A percentile compares a stretch with the other conserved stretches of the same genome.
Evolutionary conservation across 2,113 vertebrate genomes (phyloP).

Genomic region (Marmota flaviventris): DNA sequence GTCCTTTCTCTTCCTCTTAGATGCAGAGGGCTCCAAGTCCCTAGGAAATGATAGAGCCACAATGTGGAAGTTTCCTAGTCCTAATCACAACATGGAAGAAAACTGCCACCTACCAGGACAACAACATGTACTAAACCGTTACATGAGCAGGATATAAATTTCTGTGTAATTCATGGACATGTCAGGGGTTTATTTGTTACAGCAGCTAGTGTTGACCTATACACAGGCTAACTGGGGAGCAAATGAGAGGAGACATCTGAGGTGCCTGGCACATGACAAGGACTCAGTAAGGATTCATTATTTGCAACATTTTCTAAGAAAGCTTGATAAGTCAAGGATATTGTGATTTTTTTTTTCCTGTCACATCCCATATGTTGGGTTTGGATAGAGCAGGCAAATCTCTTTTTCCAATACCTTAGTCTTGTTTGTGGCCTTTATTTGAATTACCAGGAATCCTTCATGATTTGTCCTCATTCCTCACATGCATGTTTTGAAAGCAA

Average conservation of each 20-base stretch:
- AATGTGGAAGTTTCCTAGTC: no score
- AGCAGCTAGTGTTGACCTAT: neutral
- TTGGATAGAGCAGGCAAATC: constrained; percentile 15
- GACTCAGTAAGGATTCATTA: neutral
- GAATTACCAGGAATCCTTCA: neutral
- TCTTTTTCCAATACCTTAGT: neutral
- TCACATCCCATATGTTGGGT: neutral
- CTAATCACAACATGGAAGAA: neutral
- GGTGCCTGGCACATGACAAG: neutral
- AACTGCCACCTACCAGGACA: no score
- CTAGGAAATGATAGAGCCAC: neutral
- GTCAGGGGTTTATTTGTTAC: neutral
- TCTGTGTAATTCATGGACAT: neutral
- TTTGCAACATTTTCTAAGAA: neutral
- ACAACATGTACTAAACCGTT: neutral
- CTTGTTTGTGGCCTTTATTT: neutral
- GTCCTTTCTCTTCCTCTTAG: neutral
- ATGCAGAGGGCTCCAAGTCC: neutral
- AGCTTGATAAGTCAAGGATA: neutral
- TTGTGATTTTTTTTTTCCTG: neutral
- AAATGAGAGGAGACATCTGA: neutral
- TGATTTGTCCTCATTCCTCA: neutral
- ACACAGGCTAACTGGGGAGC: neutral
- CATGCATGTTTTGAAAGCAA: neutral
- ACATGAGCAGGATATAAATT: neutral